Evolutionary conservation across 1,140 invertebrate genomes (phyloP).

Genomic region (Belonocnema kinseyi): DNA sequence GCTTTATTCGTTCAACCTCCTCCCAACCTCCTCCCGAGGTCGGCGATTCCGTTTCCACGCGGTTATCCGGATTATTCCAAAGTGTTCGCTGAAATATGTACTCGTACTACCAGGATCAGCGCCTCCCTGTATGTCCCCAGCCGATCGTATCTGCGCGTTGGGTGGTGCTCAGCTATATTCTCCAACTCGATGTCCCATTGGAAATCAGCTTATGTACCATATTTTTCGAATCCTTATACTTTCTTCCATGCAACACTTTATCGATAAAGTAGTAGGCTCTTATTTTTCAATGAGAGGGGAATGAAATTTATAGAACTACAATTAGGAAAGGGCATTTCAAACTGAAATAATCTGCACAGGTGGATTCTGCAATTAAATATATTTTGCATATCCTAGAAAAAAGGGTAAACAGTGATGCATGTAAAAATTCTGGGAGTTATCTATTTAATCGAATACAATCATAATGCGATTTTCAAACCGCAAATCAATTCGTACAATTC

Average conservation of each 20-base stretch:
- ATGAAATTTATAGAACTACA: too few species aligned
- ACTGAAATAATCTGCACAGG: too few species aligned
- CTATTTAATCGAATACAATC: too few species aligned
- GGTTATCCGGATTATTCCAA: conserved; percentile 64
- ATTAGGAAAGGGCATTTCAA: too few species aligned
- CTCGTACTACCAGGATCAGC: conserved; percentile 47
- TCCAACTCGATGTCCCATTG: conserved; percentile 17
- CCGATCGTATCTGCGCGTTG: conserved; percentile 31
- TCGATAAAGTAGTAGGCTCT: neutral
- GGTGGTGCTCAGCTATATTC: conserved; percentile 3
- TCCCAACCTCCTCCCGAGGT: conserved; percentile 46
- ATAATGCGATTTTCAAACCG: too few species aligned
- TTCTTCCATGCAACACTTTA: neutral
- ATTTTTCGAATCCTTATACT: neutral
- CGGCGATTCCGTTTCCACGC: conserved; percentile 61
- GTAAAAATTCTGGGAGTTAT: too few species aligned
- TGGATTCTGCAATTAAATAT: too few species aligned
- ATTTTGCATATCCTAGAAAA: too few species aligned
- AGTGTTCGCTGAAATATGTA: conserved; percentile 52
- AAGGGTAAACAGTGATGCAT: too few species aligned
- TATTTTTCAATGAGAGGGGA: too few species aligned
- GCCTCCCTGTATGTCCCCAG: conserved; percentile 33
- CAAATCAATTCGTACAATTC: too few species aligned
- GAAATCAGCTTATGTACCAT: conserved; percentile 12
- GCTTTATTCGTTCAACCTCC: conserved; percentile 34